Percentiles rank a stretch among this genome's conserved stretches.
phyloP scores from a whole-genome alignment of 2,797 vertebrate genomes.

The Myiotriccus ornatus region DNA sequence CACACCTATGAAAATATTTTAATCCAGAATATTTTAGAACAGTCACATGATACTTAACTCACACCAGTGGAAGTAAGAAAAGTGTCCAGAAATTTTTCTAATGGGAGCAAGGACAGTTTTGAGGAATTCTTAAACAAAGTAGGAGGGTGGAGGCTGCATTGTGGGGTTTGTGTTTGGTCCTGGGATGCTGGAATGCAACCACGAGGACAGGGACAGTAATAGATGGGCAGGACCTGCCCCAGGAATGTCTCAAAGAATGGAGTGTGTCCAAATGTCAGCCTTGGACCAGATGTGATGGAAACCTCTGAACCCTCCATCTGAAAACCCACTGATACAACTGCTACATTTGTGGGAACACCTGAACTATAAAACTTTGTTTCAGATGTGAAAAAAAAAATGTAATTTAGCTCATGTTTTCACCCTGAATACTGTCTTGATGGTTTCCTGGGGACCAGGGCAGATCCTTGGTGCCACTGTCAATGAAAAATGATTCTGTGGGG shows the following conservation, averaged over 20 bases:
- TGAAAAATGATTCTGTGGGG: background rate
- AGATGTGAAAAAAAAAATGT: background rate
- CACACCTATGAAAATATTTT: background rate
- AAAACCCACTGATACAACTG: background rate
- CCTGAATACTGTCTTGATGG: background rate
- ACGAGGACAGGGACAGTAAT: rapidly evolving
- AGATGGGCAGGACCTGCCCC: background rate
- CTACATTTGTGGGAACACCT: background rate
- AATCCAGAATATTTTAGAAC: background rate
- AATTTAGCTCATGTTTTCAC: background rate
- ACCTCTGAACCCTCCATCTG: background rate
- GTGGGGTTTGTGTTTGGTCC: rapidly evolving
- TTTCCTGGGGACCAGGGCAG: background rate
- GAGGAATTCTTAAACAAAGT: background rate
- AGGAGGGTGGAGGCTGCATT: background rate
- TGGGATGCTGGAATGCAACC: rapidly evolving
- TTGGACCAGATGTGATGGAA: background rate
- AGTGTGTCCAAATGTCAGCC: background rate
- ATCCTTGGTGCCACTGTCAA: background rate
- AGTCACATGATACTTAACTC: background rate
- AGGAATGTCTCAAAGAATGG: background rate
- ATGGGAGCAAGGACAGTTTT: background rate
- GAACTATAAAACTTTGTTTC: background rate
- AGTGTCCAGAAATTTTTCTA: background rate
- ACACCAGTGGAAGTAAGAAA: background rate